Evolutionary conservation across 1,140 invertebrate species (phyloP), one percentile per base, ranked within the genome.

Genomic region (Berghia stephanieae): DNA sequence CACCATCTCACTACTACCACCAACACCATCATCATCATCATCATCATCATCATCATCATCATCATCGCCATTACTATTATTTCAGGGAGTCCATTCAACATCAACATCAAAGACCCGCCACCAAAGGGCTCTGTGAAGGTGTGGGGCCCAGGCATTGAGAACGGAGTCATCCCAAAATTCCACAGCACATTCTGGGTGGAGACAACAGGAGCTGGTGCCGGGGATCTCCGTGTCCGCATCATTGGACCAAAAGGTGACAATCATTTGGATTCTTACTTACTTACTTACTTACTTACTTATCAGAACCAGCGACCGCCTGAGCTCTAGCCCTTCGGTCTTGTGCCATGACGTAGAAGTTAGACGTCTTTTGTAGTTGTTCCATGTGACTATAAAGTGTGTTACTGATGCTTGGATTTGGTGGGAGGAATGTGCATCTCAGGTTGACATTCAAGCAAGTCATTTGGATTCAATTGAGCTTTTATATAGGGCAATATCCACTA

Each of bases 111-210:
- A 40, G 96, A 96, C 16, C 60, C 52, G 8, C 63, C 55, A 2
- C 94, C 96, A 0, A 96, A 96, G 0, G 95, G 94, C 5, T 96
- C 96, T 91, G 87, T 89, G 24, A 75, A 78, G n/a, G 86, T 88
- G 3, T 97, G 96, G 89, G 97, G 97, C 0, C 96, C 97, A 40
- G 97, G 97, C n/a, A 94, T 99, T 72, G 95, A 98, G 85, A 79
- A 78, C 63, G 97, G 97, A 13, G 96, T 98, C 18, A 89, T 99
- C 31, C 96, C 96, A 21, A 94, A 95, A 6, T 98, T 97, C 91
- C 95, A 98, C 89, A 97, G 95, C 24, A 92, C 96, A 72, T 99
- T 99, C 88, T 95, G 98, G 78, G 98, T 97, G 89, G 97, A 99
- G 87, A 99, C 98, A 1, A 92, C 96, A 81, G 97, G 97, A 66